These are phyloP conservation scores for Chloroceryle amazona DNA, from an alignment of 2,797 vertebrate species.

Conservation along the genomic window DNA sequence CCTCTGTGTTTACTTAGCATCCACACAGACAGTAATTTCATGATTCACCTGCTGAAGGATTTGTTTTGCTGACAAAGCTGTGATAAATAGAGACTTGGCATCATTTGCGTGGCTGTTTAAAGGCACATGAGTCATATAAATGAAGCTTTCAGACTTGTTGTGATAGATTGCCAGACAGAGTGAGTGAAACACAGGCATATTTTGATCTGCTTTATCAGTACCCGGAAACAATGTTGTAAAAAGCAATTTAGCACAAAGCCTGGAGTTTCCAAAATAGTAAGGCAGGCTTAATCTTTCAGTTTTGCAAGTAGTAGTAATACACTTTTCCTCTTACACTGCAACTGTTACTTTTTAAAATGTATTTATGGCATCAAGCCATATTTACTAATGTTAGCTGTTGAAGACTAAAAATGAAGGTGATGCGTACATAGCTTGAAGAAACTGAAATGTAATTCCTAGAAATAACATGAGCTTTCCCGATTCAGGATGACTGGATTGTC, in stretches of 20 bases:
- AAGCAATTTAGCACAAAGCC: background rate
- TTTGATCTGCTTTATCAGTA: slow-evolving; percentile 8
- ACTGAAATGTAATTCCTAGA: slow-evolving; percentile 22
- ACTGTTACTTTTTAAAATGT: background rate
- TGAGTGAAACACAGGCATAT: background rate
- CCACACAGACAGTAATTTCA: background rate
- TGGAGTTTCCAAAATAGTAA: background rate
- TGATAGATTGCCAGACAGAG: background rate
- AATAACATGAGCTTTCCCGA: background rate
- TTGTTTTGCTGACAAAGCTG: slow-evolving; percentile 41
- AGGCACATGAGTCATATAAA: background rate
- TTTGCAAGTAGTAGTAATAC: background rate
- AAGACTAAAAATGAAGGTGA: background rate
- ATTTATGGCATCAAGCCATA: background rate
- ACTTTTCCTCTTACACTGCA: background rate
- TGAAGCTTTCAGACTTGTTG: background rate
- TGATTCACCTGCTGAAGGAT: slow-evolving; percentile 62
- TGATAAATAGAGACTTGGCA: slow-evolving; percentile 46
- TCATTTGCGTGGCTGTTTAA: background rate
- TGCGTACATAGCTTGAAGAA: background rate
- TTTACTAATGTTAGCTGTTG: background rate
- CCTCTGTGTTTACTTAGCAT: background rate
- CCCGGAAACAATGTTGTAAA: background rate
- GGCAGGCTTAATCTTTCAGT: background rate
- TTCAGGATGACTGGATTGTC: background rate